These are phyloP conservation scores for Brachylomia viminalis DNA, from an alignment of 2,888 invertebrate species.

Conservation along the genomic window DNA sequence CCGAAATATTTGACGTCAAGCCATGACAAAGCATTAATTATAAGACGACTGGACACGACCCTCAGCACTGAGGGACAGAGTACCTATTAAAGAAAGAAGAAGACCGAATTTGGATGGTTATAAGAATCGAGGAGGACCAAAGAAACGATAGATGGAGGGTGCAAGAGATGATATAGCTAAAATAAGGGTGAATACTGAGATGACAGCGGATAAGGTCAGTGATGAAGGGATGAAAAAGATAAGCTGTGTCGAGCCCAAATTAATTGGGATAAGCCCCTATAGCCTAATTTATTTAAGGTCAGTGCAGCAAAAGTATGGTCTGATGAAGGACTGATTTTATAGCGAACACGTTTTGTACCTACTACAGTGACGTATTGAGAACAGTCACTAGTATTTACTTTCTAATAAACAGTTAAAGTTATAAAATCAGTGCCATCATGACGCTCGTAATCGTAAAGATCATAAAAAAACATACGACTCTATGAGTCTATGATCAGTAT, in stretches of 20 bases:
- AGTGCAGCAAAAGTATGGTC: neutral
- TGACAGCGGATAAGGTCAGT: neutral
- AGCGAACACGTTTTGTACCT: too few relatives aligned
- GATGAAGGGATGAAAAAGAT: neutral
- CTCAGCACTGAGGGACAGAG: neutral
- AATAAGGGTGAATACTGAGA: neutral
- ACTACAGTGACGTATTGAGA: neutral
- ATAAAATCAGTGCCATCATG: conserved; percentile 10
- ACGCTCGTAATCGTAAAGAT: neutral
- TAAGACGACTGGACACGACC: too few relatives aligned
- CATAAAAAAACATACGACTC: conserved; percentile 1
- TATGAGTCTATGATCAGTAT: conserved; percentile 1
- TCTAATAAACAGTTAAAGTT: conserved; percentile 10
- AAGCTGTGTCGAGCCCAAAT: neutral
- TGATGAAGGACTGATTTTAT: neutral
- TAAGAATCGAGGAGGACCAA: neutral
- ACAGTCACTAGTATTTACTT: conserved; percentile 3
- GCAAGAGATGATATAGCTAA: neutral
- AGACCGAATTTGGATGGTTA: neutral
- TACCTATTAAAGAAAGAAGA: neutral
- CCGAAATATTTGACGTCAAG: too few relatives aligned
- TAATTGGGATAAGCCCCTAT: too few relatives aligned
- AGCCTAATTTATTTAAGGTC: neutral
- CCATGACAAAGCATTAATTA: too few relatives aligned
- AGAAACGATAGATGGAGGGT: neutral